Base-by-base conservation (phyloP, 2,113 vertebrate genomes). In the Coregonus clupeaformis region DNA sequence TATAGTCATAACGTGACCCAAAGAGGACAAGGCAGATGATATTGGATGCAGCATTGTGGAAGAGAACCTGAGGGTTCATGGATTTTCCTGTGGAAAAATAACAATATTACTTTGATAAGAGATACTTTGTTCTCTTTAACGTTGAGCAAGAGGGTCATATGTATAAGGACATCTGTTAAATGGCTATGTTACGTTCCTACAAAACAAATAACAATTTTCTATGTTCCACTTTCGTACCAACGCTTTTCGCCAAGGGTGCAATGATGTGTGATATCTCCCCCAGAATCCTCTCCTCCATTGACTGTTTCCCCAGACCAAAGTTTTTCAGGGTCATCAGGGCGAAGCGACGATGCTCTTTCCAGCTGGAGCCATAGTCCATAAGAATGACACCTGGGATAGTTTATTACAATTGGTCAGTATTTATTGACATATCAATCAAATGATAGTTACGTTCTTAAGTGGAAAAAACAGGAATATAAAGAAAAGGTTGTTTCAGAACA, bases 261-360 rank as follows among this genome's bases (percentile, higher is more conserved):
- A 71, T 29, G 18, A 87, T 3, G n/a, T 89, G 73, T 11, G 81
- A 25, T 6, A 86, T 85, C 80, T 96, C 94, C 64, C 92, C 86
- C 0, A 36, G 71, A 84, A 95, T 90, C 79, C 80, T 87, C 29
- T 90, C 77, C 75, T 94, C 94, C 91, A 95, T 83, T 0, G 93
- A 90, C 82, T 91, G 92, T 81, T 95, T 95, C 80, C 94, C 94
- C 88, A 95, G 82, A 3, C 94, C 94, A 14, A 94, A 94, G 86
- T 93, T 91, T 80, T 89, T 92, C 81, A 96, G 74, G 0, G 92
- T 92, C 68, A 85, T 84, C 24, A 95, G 24, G 0, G 88, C 55
- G 36, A 95, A 96, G 47, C 86, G 91, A 3, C 93, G 87, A 71
- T 86, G 82, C 60, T 94, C 92, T 24, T 82, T 93, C 94, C 94